Evolutionary conservation across 2,888 invertebrate species (phyloP).

Genomic region (Meteorus cinctellus): DNA sequence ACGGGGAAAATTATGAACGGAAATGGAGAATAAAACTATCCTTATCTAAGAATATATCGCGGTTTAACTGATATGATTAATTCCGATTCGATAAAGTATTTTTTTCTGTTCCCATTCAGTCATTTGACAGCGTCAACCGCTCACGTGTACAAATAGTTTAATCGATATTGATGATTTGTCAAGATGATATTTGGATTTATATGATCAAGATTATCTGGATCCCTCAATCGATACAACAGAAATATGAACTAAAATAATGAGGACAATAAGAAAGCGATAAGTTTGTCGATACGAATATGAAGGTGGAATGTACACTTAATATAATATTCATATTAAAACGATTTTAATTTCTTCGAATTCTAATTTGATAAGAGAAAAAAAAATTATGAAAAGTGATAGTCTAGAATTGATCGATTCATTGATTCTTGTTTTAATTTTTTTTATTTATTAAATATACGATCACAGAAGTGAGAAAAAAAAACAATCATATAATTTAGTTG

Average conservation of each 20-base stretch:
- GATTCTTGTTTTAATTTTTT: slow-evolving; percentile 37
- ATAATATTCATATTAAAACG: too few species aligned
- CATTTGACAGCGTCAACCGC: background rate
- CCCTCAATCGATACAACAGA: slow-evolving; percentile 31
- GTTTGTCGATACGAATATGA: background rate
- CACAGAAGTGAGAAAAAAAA: slow-evolving; percentile 36
- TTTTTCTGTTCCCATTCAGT: background rate
- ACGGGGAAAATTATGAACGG: background rate
- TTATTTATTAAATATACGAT: slow-evolving; percentile 31
- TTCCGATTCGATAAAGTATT: background rate
- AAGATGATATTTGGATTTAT: background rate
- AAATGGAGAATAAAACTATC: background rate
- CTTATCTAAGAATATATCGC: background rate
- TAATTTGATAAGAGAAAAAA: background rate
- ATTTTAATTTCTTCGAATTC: too few species aligned
- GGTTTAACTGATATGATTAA: background rate
- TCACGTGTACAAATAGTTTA: background rate
- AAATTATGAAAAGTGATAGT: background rate
- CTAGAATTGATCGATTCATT: slow-evolving; percentile 16
- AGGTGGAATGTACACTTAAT: too few species aligned
- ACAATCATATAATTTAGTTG: slow-evolving; percentile 22
- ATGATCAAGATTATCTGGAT: slow-evolving; percentile 8
- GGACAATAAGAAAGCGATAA: background rate
- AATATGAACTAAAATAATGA: background rate
- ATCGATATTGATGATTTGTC: background rate